These are phyloP conservation scores for Phthorimaea operculella DNA, from an alignment of 1,140 invertebrate species.

Conservation along the genomic window DNA sequence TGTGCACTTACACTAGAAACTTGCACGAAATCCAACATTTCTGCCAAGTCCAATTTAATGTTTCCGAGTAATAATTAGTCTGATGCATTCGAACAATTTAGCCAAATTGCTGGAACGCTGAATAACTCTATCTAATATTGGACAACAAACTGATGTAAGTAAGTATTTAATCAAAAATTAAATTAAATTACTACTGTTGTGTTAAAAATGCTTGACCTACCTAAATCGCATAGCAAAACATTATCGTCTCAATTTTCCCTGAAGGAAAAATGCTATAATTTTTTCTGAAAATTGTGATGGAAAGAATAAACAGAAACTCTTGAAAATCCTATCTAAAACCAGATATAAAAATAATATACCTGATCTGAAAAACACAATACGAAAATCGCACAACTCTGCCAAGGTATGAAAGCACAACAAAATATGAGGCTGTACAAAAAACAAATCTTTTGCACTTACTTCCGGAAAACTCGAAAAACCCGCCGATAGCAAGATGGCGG, in stretches of 20 bases:
- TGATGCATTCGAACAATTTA: slow-evolving; percentile 30
- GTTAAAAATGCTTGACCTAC: too few relatives aligned
- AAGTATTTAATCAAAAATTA: not conserved
- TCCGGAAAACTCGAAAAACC: slow-evolving; percentile 35
- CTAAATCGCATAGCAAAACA: too few relatives aligned
- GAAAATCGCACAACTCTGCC: slow-evolving; percentile 24
- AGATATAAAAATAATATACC: slow-evolving; percentile 14
- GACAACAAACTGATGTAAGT: not conserved
- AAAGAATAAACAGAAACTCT: not conserved
- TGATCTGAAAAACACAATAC: slow-evolving; percentile 21
- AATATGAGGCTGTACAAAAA: slow-evolving; percentile 21
- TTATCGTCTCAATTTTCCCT: too few relatives aligned
- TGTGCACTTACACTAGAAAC: slow-evolving; percentile 25
- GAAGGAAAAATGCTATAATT: too few relatives aligned
- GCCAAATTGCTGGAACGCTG: slow-evolving; percentile 11
- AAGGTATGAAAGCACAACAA: slow-evolving; percentile 19
- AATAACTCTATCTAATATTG: not conserved
- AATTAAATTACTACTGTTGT: not conserved
- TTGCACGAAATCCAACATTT: slow-evolving; percentile 36
- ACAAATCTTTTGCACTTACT: slow-evolving; percentile 42
- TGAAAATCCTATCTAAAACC: not conserved
- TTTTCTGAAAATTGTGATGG: too few relatives aligned
- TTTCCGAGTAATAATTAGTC: slow-evolving; percentile 41
- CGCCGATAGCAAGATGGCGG: slow-evolving; percentile 28
- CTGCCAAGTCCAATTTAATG: slow-evolving; percentile 50